Conservation (phyloP, 2,797 vertebrate species). For the Microctenopoma steveboyesi region DNA sequence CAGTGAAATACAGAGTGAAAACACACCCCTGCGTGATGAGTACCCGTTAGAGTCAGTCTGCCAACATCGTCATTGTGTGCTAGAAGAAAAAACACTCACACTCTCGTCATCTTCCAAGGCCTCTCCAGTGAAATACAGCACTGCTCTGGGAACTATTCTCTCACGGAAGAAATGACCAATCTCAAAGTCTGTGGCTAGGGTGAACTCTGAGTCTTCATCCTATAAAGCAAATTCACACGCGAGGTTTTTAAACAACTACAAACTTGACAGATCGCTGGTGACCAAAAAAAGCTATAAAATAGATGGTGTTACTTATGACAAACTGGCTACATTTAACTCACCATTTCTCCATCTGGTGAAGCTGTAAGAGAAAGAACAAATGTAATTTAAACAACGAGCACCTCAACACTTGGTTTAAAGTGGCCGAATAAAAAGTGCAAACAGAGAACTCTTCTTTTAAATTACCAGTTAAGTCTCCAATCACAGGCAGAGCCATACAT, state of each 20-base stretch:
- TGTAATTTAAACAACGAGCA: not conserved
- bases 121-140: conserved; percentile 98
- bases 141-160: conserved; percentile 94
- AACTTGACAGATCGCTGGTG: not conserved
- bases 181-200: conserved; percentile 94
- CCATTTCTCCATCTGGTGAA: conserved; percentile 92
- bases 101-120: conserved; percentile 97
- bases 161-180: conserved; percentile 98
- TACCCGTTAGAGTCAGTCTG: not conserved
- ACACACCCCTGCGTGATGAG: not conserved
- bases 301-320: conserved; percentile 1
- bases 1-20: conserved; percentile 10
- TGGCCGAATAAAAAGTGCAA: too few species aligned
- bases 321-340: conserved; percentile 77
- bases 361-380: conserved; percentile 76
- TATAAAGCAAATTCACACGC: conserved; percentile 55
- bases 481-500: not conserved
- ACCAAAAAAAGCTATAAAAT: not conserved
- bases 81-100: conserved; percentile 76
- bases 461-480: not conserved
- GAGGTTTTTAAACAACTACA: not conserved
- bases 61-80: conserved; percentile 2
- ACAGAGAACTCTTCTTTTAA: not conserved
- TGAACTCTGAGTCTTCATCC: conserved; percentile 97
- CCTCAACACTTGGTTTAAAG: not conserved